These are phyloP conservation scores for Ommatoiulus sabulosus DNA, from an alignment of 2,888 invertebrate species.

Conservation along the genomic window DNA sequence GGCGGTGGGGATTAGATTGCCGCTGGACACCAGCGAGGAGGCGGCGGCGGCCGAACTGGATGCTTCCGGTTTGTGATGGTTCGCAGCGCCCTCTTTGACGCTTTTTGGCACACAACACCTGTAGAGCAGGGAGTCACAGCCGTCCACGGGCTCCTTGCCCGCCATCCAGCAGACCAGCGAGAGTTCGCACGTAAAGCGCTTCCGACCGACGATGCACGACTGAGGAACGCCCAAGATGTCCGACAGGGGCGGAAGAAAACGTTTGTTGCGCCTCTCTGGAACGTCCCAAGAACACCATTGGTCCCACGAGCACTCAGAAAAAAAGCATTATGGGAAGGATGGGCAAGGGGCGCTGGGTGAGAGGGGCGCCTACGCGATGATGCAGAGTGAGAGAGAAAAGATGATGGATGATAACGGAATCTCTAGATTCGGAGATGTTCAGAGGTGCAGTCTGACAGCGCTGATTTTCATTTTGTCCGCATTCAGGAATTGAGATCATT, in stretches of 20 bases:
- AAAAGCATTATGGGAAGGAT: slow-evolving; percentile 13
- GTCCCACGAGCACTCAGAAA: slow-evolving; percentile 25
- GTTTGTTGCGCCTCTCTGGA: slow-evolving; percentile 54
- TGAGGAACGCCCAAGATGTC: slow-evolving; percentile 58
- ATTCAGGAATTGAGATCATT: no score
- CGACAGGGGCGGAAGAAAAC: slow-evolving; percentile 56
- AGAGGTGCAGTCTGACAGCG: no score
- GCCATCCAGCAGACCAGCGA: slow-evolving; percentile 57
- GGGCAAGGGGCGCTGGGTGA: no score
- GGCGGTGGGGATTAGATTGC: slow-evolving; percentile 55
- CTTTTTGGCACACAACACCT: slow-evolving; percentile 58
- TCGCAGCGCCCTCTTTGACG: slow-evolving; percentile 30
- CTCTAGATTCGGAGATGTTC: neutral
- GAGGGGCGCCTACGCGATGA: neutral
- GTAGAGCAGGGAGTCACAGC: slow-evolving; percentile 58
- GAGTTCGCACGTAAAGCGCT: slow-evolving; percentile 56
- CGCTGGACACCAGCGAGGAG: slow-evolving; percentile 39
- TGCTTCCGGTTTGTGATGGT: neutral
- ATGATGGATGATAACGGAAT: no score
- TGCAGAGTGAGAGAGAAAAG: no score
- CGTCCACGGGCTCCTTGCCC: slow-evolving; percentile 57
- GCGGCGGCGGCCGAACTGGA: slow-evolving; percentile 51
- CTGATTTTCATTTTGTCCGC: no score
- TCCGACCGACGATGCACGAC: slow-evolving; percentile 56
- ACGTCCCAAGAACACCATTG: slow-evolving; percentile 50